Percentiles rank a stretch among this genome's conserved stretches.
phyloP scores from a whole-genome alignment of 2,113 vertebrate genomes.

The Alaudala cheleensis region DNA sequence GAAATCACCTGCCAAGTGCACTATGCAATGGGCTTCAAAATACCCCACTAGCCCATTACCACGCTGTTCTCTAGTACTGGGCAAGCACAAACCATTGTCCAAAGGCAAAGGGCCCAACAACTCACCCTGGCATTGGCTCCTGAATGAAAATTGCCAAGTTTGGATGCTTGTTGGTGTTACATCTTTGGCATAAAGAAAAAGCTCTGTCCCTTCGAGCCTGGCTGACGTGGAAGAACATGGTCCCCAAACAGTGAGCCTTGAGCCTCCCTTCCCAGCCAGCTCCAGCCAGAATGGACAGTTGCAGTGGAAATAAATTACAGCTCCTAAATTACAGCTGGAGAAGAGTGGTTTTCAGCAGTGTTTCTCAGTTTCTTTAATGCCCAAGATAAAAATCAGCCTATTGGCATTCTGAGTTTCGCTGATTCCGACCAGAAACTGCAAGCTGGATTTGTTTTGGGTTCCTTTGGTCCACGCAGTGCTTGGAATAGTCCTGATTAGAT shows the following conservation, averaged over 20 bases:
- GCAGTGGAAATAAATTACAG: background rate
- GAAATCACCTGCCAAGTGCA: background rate
- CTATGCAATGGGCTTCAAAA: background rate
- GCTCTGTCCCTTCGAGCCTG: background rate
- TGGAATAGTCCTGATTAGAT: slow-evolving; percentile 52
- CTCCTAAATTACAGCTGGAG: background rate
- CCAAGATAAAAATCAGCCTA: slow-evolving; percentile 45
- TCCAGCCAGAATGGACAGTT: background rate
- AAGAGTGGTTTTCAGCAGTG: background rate
- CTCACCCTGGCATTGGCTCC: background rate
- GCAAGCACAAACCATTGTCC: background rate
- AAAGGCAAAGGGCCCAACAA: background rate
- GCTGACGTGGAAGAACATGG: accelerated
- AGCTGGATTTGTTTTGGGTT: slow-evolving; percentile 53
- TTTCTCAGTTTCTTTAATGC: background rate
- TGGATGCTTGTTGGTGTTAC: accelerated
- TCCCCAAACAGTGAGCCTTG: too few species aligned
- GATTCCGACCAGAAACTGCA: slow-evolving; percentile 31
- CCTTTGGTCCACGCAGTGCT: slow-evolving; percentile 36
- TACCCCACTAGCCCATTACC: background rate
- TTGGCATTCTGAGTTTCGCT: slow-evolving; percentile 5
- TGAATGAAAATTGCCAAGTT: background rate
- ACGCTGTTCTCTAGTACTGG: accelerated
- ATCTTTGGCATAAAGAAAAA: background rate
- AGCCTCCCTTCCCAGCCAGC: background rate